phyloP scores from a whole-genome alignment of 1,140 invertebrate genomes.

The Sycobia sp. region DNA sequence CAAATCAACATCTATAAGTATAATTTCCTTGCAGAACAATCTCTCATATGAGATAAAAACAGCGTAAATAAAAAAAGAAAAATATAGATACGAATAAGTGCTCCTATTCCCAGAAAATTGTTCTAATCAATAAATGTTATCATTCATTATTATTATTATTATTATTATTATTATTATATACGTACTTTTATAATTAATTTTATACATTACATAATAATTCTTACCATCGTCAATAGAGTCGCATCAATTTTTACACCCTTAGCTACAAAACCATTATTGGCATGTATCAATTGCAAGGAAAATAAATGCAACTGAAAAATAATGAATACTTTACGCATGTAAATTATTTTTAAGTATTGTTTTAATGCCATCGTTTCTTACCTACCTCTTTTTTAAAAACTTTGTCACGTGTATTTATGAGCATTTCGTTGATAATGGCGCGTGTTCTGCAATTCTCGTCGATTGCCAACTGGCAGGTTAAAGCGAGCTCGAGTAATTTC shows the following conservation, averaged over 20 bases:
- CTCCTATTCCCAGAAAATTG: too few species aligned
- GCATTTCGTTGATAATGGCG: conserved; percentile 44
- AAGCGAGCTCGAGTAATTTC: conserved; percentile 46
- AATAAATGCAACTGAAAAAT: conserved; percentile 46
- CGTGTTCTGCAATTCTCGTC: conserved; percentile 43
- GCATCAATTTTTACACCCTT: conserved; percentile 43
- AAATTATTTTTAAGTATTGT: neutral
- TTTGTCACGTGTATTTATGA: conserved; percentile 44
- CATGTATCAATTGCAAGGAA: conserved; percentile 49
- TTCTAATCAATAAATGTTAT: too few species aligned
- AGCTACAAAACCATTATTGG: conserved; percentile 42
- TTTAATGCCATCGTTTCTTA: neutral
- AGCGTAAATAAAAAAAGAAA: conserved; percentile 8
- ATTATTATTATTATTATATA: neutral
- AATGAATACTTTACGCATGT: neutral
- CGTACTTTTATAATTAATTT: too few species aligned
- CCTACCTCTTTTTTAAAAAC: conserved; percentile 51
- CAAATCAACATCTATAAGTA: too few species aligned
- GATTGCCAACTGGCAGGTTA: conserved; percentile 48
- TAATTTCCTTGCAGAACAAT: too few species aligned
- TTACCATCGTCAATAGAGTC: conserved; percentile 42
- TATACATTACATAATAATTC: too few species aligned
- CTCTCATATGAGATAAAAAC: too few species aligned
- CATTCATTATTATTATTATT: neutral
- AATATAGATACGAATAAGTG: neutral